These are phyloP conservation scores for Aspidiotus destructor DNA, from an alignment of 2,888 invertebrate species.

Conservation along the genomic window DNA sequence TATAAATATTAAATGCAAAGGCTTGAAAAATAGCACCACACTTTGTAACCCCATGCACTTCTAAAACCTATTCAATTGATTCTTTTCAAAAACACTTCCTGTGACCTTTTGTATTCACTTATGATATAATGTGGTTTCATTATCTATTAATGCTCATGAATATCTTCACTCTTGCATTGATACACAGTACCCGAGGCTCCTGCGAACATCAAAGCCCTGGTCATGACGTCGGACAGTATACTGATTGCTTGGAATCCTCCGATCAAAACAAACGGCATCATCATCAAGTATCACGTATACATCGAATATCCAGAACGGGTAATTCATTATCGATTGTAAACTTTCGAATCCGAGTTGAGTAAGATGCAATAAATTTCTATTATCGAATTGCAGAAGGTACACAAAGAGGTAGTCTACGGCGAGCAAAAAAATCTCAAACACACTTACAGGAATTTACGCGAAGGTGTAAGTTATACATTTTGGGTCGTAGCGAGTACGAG, in stretches of 20 bases:
- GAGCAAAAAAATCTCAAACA: conserved; percentile 52
- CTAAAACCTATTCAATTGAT: too few species aligned
- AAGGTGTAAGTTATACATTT: conserved; percentile 71
- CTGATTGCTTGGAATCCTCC: conserved; percentile 79
- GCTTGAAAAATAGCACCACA: too few species aligned
- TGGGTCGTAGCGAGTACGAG: conserved; percentile 78
- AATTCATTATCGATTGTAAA: background rate
- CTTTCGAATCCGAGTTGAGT: too few species aligned
- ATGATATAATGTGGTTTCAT: too few species aligned
- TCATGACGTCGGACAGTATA: conserved; percentile 70
- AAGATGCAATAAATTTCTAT: background rate
- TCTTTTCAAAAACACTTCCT: too few species aligned
- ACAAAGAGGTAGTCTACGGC: conserved; percentile 46
- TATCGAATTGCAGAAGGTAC: conserved; percentile 22
- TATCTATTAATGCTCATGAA: too few species aligned
- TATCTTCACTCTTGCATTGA: too few species aligned
- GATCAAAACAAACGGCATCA: conserved; percentile 65
- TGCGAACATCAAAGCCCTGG: conserved; percentile 70
- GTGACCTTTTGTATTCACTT: too few species aligned
- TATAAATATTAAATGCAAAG: too few species aligned
- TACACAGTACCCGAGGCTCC: conserved; percentile 76
- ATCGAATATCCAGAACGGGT: conserved; percentile 39
- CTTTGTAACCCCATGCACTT: too few species aligned
- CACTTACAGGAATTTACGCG: conserved; percentile 59
- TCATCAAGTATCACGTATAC: conserved; percentile 73